Evolutionary conservation across 2,113 vertebrate species (phyloP).

Genomic region (Sylvia atricapilla): DNA sequence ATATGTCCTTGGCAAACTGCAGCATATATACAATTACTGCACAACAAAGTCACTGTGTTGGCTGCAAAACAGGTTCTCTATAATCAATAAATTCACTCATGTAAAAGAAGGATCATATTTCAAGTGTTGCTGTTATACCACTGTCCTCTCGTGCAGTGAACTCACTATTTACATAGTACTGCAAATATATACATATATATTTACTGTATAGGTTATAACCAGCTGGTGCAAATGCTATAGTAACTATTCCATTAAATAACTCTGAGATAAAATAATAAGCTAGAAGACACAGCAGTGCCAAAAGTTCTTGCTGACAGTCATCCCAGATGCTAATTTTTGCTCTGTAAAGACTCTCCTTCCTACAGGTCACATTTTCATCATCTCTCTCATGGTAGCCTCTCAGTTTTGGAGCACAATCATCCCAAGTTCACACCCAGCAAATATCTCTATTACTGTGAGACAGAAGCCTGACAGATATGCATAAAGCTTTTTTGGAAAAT

Average conservation of each 20-base stretch:
- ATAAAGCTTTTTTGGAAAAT: not conserved
- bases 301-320: not conserved
- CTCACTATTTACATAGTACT: not conserved
- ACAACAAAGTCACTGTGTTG: slow-evolving; percentile 11
- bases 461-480: not conserved
- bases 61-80: not conserved
- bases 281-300: not conserved
- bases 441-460: not conserved
- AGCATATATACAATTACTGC: slow-evolving; percentile 16
- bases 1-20: slow-evolving; percentile 51
- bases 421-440: not conserved
- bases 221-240: not conserved
- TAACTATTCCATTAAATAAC: not conserved
- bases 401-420: not conserved
- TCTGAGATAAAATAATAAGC: not conserved
- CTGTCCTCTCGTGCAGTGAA: not conserved
- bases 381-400: not conserved
- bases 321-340: not conserved
- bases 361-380: not conserved
- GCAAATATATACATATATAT: not conserved
- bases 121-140: not conserved
- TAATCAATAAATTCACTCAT: slow-evolving; percentile 14
- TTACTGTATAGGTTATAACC: not conserved
- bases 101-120: slow-evolving; percentile 12
- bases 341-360: not conserved